Base-by-base conservation (phyloP, 1,140 invertebrate species). In the Sweltsa coloradensis region DNA sequence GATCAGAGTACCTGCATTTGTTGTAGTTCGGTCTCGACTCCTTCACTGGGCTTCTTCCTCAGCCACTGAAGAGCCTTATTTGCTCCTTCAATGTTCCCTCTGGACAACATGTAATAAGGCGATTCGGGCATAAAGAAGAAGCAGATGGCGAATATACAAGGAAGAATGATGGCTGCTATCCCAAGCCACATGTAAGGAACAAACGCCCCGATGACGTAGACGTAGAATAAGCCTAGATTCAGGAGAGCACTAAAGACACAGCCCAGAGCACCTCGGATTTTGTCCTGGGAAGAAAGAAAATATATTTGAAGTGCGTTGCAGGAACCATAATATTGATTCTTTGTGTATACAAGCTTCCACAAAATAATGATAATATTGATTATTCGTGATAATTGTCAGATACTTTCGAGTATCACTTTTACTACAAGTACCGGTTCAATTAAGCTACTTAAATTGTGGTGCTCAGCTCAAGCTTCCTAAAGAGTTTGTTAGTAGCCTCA, bases 41-140 rank as follows among this genome's bases (percentile, higher is more conserved):
- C 73, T 1, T 67, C 56, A 0, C 59, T 53, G 25, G 66, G 72
- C 53, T 72, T 69, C 1, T 79, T 75, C 2, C 85, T 68, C 1
- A 93, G 65, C 52, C 72, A 80, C 43, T 71, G 65, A 47, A 93
- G 61, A 4, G 80, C 66, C 2, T 69, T 57, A 0, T 74, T 59
- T 0, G 86, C 86, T 2, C 76, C 74, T 5, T 72, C 61, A 24
- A 70, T 69, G n/a, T 74, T 68, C 57, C 72, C 68, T 55, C 74
- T 74, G 5, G 66, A 63, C 0, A 86, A 61, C 26, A 81, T 66
- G 51, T 74, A 86, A 43, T 78, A 79, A 0, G 89, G 89, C 22
- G 84, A 83, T 59, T 94, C 90, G 0, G 89, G 88, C 67, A 90
- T 81, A 39, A 79, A 75, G 5, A 75, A 41, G 66, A 84, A 83